Conservation (phyloP, 2,888 invertebrate species). For the Polyploca ridens region DNA sequence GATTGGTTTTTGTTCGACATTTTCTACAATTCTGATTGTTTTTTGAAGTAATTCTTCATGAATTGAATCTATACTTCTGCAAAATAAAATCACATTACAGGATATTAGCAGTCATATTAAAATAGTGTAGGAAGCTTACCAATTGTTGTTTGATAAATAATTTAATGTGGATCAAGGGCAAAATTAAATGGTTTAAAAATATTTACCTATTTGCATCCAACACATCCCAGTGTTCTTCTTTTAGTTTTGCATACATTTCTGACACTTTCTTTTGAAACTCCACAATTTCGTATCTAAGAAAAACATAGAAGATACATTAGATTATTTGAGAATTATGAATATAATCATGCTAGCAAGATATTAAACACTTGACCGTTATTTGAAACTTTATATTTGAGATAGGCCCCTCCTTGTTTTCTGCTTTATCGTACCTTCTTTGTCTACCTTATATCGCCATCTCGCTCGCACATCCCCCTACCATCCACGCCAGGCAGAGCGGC, state of each 20-base stretch:
- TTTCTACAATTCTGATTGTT: conserved; percentile 57
- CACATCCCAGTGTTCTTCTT: conserved; percentile 87
- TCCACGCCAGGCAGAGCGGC: no score
- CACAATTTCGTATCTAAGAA: conserved; percentile 87
- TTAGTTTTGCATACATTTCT: conserved; percentile 85
- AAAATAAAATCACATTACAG: conserved; percentile 29
- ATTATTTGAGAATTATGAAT: no score
- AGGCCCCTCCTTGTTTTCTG: no score
- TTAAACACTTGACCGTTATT: no score
- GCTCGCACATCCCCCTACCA: no score
- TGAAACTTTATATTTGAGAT: no score
- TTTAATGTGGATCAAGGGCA: no score
- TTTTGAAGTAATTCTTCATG: conserved; percentile 72
- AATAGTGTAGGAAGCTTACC: background rate
- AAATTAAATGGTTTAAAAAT: no score
- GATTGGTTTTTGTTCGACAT: conserved; percentile 55
- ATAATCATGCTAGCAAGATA: no score
- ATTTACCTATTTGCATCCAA: conserved; percentile 85
- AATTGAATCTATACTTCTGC: conserved; percentile 66
- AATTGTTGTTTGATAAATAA: background rate
- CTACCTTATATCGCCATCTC: no score
- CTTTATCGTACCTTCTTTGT: no score
- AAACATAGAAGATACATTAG: background rate
- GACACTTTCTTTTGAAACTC: conserved; percentile 91
- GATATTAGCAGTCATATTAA: no score